A percentile compares a stretch with the other conserved stretches of the same genome.
These are phyloP conservation scores for Orchesella flavescens DNA, from an alignment of 2,888 invertebrate genomes.

Conservation along the genomic window DNA sequence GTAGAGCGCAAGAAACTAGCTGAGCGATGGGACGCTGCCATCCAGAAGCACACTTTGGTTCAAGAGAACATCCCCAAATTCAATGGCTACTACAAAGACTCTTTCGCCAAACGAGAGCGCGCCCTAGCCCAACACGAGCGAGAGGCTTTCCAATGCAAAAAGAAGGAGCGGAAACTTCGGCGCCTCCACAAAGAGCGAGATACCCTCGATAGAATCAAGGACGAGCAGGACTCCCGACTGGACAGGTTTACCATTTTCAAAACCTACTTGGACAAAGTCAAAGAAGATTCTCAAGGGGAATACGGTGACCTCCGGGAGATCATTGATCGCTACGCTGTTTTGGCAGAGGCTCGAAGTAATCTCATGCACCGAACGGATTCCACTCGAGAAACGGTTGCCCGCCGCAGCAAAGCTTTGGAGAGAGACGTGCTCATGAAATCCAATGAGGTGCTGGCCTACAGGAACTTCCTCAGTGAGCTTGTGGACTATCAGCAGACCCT, in stretches of 20 bases:
- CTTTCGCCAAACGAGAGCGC: slow-evolving; percentile 64
- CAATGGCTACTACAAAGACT: slow-evolving; percentile 67
- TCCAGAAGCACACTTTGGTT: slow-evolving; percentile 40
- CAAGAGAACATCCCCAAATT: slow-evolving; percentile 63
- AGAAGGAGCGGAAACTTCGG: slow-evolving; percentile 62
- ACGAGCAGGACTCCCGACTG: slow-evolving; percentile 55
- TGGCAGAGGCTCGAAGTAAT: slow-evolving; percentile 60
- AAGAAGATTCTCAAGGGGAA: slow-evolving; percentile 69
- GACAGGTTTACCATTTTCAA: slow-evolving; percentile 68
- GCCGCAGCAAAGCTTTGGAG: slow-evolving; percentile 64
- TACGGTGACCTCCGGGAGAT: slow-evolving; percentile 69
- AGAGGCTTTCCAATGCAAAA: slow-evolving; percentile 54
- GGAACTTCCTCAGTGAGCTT: slow-evolving; percentile 69
- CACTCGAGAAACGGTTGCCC: slow-evolving; percentile 59
- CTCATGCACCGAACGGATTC: slow-evolving; percentile 52
- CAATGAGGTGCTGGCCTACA: slow-evolving; percentile 68
- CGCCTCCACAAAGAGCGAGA: slow-evolving; percentile 60
- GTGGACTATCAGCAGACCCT: slow-evolving; percentile 65
- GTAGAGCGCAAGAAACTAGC: slow-evolving; percentile 55
- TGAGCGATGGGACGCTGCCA: slow-evolving; percentile 65
- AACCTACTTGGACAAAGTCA: slow-evolving; percentile 66
- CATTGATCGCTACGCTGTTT: slow-evolving; percentile 68
- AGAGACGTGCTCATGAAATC: slow-evolving; percentile 65
- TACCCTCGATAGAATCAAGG: slow-evolving; percentile 53
- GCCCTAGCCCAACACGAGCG: slow-evolving; percentile 52